Percentiles rank a stretch among this genome's conserved stretches.
phyloP scores from a whole-genome alignment of 2,113 vertebrate species.

The Poeciliopsis retropinna region DNA sequence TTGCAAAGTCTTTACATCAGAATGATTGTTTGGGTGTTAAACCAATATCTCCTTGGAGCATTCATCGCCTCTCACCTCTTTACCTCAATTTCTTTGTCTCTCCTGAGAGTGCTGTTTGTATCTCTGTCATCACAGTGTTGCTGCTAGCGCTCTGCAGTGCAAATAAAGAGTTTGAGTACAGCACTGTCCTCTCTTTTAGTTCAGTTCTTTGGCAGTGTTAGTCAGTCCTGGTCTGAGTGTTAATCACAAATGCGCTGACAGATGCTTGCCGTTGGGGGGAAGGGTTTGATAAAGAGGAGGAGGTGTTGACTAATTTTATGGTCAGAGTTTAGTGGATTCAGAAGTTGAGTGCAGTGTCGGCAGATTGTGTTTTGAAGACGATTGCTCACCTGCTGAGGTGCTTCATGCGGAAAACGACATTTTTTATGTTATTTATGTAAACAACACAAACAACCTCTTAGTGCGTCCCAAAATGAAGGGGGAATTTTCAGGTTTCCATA shows the following conservation, averaged over 20 bases:
- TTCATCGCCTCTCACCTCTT: slow-evolving; percentile 11
- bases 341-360: slow-evolving; percentile 3
- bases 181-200: not conserved
- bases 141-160: not conserved
- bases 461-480: slow-evolving; percentile 26
- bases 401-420: not conserved
- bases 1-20: not conserved
- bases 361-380: slow-evolving; percentile 28
- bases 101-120: slow-evolving; percentile 31
- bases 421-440: slow-evolving; percentile 11
- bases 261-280: slow-evolving; percentile 46
- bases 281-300: not conserved
- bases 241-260: slow-evolving; percentile 40
- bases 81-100: not conserved
- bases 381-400: not conserved
- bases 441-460: slow-evolving; percentile 14
- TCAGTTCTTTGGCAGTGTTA: slow-evolving; percentile 16
- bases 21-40: slow-evolving; percentile 5
- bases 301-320: slow-evolving; percentile 36
- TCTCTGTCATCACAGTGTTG: slow-evolving; percentile 25
- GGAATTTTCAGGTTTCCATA: slow-evolving; percentile 50
- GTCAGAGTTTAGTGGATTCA: slow-evolving; percentile 22
- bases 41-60: slow-evolving; percentile 15
- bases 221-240: slow-evolving; percentile 8
- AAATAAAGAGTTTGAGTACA: not conserved